Evolutionary conservation across 2,113 vertebrate genomes (phyloP).

Genomic region (Lepus americanus): DNA sequence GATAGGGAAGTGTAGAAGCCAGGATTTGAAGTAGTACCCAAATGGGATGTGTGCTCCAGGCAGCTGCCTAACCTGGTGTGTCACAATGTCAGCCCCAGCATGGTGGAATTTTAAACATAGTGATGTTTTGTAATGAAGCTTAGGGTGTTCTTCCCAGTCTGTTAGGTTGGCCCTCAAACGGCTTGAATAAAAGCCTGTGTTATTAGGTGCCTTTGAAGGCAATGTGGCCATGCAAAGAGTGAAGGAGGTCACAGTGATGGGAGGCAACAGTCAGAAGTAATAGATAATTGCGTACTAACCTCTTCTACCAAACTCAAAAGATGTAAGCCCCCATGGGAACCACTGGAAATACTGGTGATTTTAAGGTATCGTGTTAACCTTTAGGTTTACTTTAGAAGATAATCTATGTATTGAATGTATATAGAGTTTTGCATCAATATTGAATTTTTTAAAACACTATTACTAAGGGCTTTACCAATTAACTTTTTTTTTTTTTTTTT

Average conservation of each 20-base stretch:
- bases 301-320: background rate
- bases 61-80: too few relatives aligned
- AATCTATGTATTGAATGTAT: background rate
- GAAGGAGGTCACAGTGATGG: background rate
- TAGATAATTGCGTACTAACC: background rate
- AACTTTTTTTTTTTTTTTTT: too few relatives aligned
- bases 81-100: too few relatives aligned
- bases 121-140: background rate
- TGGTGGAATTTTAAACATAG: background rate
- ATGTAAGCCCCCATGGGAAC: background rate
- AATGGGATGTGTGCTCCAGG: background rate
- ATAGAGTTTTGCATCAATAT: constrained; percentile 6
- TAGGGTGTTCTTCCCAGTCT: background rate
- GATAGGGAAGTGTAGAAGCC: too few relatives aligned
- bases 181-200: background rate
- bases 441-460: constrained; percentile 37
- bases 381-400: constrained; percentile 45
- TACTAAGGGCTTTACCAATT: background rate
- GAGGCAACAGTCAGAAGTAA: background rate
- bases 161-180: background rate
- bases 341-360: background rate
- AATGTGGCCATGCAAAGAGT: background rate
- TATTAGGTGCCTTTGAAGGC: background rate
- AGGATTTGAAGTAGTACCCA: background rate
- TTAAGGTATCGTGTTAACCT: background rate